phyloP scores from a whole-genome alignment of 2,797 vertebrate species.

The Lepus townsendii region DNA sequence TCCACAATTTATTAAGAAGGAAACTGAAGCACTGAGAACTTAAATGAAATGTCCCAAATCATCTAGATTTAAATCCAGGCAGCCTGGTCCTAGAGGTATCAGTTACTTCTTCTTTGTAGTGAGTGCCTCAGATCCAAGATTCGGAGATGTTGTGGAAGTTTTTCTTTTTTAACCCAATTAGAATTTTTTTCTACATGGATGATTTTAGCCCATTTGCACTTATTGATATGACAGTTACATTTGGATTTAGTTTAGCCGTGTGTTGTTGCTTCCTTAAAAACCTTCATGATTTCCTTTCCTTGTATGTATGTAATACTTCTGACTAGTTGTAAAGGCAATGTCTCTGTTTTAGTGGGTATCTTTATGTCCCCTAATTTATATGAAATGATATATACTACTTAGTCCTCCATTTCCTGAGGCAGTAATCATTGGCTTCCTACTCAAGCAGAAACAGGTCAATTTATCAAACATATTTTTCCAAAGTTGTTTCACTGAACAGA shows the following conservation, averaged over 20 bases:
- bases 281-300: not conserved
- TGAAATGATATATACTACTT: not conserved
- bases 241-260: not conserved
- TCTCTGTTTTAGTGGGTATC: not conserved
- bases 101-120: not conserved
- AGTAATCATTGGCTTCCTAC: not conserved
- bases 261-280: not conserved
- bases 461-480: constrained; percentile 19
- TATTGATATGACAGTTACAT: not conserved
- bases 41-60: not conserved
- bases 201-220: not conserved
- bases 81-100: not conserved
- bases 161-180: not conserved
- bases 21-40: constrained; percentile 4
- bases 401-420: not conserved
- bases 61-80: not conserved
- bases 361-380: not conserved
- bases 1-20: not conserved
- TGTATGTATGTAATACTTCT: not conserved
- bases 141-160: not conserved
- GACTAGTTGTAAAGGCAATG: not conserved
- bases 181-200: not conserved
- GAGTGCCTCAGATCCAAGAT: not conserved
- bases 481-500: not conserved
- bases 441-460: constrained; percentile 23